Percentiles rank a stretch among this genome's conserved stretches.
Conservation (phyloP, 2,888 invertebrate species). For the Esperia sulphurella region DNA sequence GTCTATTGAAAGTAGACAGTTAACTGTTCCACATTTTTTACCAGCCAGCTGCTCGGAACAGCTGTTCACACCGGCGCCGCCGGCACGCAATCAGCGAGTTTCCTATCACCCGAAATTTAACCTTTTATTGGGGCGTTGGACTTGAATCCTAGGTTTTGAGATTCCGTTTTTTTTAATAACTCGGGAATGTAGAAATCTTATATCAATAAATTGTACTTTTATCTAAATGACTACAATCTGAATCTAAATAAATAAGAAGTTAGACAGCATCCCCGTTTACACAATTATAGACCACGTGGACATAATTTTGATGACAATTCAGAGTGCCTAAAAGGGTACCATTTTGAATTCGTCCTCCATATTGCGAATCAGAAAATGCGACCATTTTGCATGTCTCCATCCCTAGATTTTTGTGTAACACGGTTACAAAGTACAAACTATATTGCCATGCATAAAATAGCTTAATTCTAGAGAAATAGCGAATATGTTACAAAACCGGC, state of each 20-base stretch:
- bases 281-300: background rate
- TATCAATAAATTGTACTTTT: too few relatives aligned
- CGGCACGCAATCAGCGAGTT: background rate
- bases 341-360: constrained; percentile 79
- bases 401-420: constrained; percentile 8
- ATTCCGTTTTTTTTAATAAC: too few relatives aligned
- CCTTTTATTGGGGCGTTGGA: background rate
- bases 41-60: constrained; percentile 73
- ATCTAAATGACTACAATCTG: too few relatives aligned
- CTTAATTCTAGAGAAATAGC: constrained; percentile 26
- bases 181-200: too few relatives aligned
- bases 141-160: too few relatives aligned
- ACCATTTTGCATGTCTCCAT: constrained; percentile 51
- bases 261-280: background rate
- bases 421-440: background rate
- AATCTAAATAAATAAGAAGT: background rate
- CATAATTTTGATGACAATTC: constrained; percentile 17
- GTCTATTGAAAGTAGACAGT: constrained; percentile 55
- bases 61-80: constrained; percentile 66
- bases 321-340: constrained; percentile 59
- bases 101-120: background rate
- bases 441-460: background rate
- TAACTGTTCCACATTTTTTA: constrained; percentile 70
- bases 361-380: constrained; percentile 69
- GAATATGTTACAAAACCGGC: constrained; percentile 68